Base-by-base conservation (phyloP, 2,797 vertebrate genomes). In the Propithecus perrieri region DNA sequence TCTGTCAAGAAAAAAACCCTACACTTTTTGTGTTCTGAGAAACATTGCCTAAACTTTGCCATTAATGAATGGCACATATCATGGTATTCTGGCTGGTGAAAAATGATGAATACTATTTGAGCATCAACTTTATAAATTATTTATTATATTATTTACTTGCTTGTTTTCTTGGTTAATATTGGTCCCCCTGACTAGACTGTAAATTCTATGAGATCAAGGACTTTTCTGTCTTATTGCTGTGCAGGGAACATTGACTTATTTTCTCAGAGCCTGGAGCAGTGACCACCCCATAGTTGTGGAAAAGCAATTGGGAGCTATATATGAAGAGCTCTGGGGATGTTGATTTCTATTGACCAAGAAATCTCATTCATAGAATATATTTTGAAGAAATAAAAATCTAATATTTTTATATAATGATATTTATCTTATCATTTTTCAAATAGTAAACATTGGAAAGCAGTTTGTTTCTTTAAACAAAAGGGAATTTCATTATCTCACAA, bases 351-450 rank as follows among this genome's bases (percentile, higher is more conserved):
- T 41, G 50, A 83, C 24, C 48, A 93, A 83, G 65, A 91, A 69
- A 69, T 67, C 9, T 30, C 57, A 69, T 72, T 83, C 46, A 48
- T 76, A 59, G 46, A 55, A 30, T 48, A 48, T 28, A 74, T 88
- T 35, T 20, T 57, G 8, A 18, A 35, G n/a, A 92, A 94, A 91
- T 85, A 95, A 91, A 93, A 79, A 84, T 87, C n/a, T 14, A 87
- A 53, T 92, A 85, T 87, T 96, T 94, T 12, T 57, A 95, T 22
- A 10, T 6, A 80, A 90, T 15, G n/a, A 4, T 87, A 81, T 81
- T 87, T 88, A 81, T 76, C 28, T 48, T 74, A 92, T 24, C 2
- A 22, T 87, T 94, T 93, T 94, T 80, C n/a, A 76, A 76, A 72
- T 7, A 94, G 20, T 86, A 81, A 97, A 96, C 15, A 43, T 14